Percentiles rank a stretch among this genome's conserved stretches.
These are phyloP conservation scores for Mesoligia furuncula DNA, from an alignment of 2,888 invertebrate species.

Conservation along the genomic window DNA sequence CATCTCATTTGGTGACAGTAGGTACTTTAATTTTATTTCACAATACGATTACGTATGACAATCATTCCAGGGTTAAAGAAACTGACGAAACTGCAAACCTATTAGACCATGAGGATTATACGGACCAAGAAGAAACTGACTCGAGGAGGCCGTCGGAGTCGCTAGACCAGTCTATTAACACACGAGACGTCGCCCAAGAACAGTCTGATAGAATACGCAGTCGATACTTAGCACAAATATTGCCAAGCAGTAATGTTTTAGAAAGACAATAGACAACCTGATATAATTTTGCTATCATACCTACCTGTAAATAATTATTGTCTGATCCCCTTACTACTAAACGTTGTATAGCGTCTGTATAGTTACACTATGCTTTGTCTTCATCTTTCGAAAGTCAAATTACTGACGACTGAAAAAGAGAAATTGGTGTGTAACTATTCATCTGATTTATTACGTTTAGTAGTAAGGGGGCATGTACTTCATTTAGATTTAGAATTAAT, in stretches of 20 bases:
- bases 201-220: constrained; percentile 87
- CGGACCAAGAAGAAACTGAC: constrained; percentile 82
- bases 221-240: constrained; percentile 87
- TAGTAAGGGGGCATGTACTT: not conserved
- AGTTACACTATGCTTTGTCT: too few relatives aligned
- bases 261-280: constrained; percentile 76
- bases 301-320: constrained; percentile 49
- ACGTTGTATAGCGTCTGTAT: too few relatives aligned
- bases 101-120: constrained; percentile 80
- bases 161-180: constrained; percentile 64
- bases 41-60: constrained; percentile 58
- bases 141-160: constrained; percentile 69
- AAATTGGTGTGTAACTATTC: too few relatives aligned
- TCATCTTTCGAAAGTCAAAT: too few relatives aligned
- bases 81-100: constrained; percentile 84
- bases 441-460: too few relatives aligned
- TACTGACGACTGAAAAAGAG: too few relatives aligned
- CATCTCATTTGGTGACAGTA: too few relatives aligned
- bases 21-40: not conserved
- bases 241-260: constrained; percentile 81
- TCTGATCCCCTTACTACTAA: not conserved
- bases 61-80: constrained; percentile 58
- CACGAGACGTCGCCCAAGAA: constrained; percentile 75
- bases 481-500: constrained; percentile 33
- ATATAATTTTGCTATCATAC: constrained; percentile 49